Percentiles rank a stretch among this genome's conserved stretches.
Evolutionary conservation across 2,888 invertebrate genomes (phyloP).

Genomic region (Leucoma salicis): DNA sequence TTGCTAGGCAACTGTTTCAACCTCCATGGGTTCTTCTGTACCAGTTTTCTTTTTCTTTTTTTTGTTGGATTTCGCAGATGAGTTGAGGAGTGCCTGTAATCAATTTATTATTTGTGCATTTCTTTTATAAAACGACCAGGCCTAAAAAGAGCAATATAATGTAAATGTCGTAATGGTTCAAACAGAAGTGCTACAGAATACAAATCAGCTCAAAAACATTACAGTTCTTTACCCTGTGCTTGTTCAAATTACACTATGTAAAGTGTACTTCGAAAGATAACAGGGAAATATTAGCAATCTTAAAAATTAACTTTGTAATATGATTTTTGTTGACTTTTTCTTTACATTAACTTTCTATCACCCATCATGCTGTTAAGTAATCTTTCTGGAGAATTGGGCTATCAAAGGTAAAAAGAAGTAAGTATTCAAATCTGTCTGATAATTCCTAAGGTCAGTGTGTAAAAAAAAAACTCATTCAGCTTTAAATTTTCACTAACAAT

Average conservation of each 20-base stretch:
- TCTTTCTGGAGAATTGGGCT: no score
- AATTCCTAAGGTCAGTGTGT: no score
- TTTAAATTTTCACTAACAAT: no score
- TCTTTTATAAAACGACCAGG: no score
- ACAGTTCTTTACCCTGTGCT: constrained; percentile 72
- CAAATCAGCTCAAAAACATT: constrained; percentile 68
- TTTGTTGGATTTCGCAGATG: constrained; percentile 92
- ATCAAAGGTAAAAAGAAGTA: no score
- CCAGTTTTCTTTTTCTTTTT: constrained; percentile 94
- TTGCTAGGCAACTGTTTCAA: constrained; percentile 79
- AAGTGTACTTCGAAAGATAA: constrained; percentile 64
- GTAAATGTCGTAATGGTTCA: constrained; percentile 63
- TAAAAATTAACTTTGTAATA: no score
- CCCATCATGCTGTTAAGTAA: no score
- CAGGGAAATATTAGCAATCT: constrained; percentile 58
- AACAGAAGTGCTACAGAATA: constrained; percentile 53
- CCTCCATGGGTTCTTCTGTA: constrained; percentile 82
- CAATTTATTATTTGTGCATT: no score
- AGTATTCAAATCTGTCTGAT: no score
- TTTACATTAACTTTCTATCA: no score
- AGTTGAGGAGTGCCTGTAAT: constrained; percentile 86
- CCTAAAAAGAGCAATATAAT: background rate
- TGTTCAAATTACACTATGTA: constrained; percentile 63
- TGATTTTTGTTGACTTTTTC: no score
- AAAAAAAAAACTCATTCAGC: no score